These are phyloP conservation scores for Frankliniella intonsa DNA, from an alignment of 2,888 invertebrate species.

Conservation along the genomic window DNA sequence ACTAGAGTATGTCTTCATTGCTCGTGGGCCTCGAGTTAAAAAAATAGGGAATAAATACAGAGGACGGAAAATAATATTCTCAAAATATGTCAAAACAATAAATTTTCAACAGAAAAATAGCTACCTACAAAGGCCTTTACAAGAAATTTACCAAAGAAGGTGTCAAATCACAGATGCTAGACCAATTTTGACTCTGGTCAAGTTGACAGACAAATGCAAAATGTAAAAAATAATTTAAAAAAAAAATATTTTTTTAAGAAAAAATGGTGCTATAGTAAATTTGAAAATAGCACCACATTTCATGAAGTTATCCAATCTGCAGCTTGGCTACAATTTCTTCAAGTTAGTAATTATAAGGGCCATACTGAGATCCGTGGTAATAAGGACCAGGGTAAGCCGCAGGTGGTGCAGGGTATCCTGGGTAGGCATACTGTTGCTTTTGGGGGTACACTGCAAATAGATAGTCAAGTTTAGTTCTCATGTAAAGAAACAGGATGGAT, in stretches of 20 bases:
- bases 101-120: neutral
- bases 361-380: constrained; percentile 85
- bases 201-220: neutral
- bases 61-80: neutral
- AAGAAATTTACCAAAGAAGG: neutral
- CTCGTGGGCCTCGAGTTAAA: neutral
- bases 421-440: constrained; percentile 82
- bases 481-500: too few species aligned
- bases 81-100: neutral
- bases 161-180: constrained; percentile 15
- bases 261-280: neutral
- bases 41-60: neutral
- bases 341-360: constrained; percentile 79
- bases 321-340: neutral
- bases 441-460: constrained; percentile 79
- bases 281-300: neutral
- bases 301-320: neutral
- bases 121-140: neutral
- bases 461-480: neutral
- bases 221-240: neutral
- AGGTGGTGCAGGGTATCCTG: constrained; percentile 74
- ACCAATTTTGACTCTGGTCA: constrained; percentile 6
- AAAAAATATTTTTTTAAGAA: neutral
- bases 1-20: neutral
- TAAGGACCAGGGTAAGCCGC: constrained; percentile 84